Evolutionary conservation across 2,113 vertebrate genomes (phyloP).

Genomic region (Stegastes partitus): DNA sequence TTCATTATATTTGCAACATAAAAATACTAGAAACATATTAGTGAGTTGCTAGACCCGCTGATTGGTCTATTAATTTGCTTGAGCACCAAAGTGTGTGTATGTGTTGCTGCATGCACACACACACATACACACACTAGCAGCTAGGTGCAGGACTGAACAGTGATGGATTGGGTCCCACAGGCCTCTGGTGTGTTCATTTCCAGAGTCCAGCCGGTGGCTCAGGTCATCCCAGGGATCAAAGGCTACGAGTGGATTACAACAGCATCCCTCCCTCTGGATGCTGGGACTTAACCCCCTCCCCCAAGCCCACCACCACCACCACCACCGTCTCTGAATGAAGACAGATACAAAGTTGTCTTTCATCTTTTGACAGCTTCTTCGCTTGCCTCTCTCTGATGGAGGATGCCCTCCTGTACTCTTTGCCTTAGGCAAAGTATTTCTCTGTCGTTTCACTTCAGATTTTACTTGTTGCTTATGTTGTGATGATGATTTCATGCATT

Average conservation of each 20-base stretch:
- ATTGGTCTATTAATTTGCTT: slow-evolving; percentile 16
- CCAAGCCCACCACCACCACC: neutral
- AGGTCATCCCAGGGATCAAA: slow-evolving; percentile 79
- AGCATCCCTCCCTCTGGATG: slow-evolving; percentile 63
- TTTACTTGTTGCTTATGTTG: slow-evolving; percentile 20
- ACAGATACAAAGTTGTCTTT: slow-evolving; percentile 54
- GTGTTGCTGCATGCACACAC: neutral
- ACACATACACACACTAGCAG: slow-evolving; percentile 26
- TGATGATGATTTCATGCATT: slow-evolving; percentile 15
- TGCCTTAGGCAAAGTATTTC: slow-evolving; percentile 56
- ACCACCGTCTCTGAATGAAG: slow-evolving; percentile 41
- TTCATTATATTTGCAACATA: neutral
- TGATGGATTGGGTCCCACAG: slow-evolving; percentile 74
- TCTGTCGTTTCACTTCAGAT: slow-evolving; percentile 48
- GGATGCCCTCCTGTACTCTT: slow-evolving; percentile 38
- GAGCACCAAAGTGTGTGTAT: neutral
- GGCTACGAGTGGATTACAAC: slow-evolving; percentile 69
- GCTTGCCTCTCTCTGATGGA: slow-evolving; percentile 50
- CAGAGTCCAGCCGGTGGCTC: slow-evolving; percentile 61
- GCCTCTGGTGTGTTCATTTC: slow-evolving; percentile 75
- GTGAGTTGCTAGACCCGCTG: neutral
- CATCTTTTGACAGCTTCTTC: slow-evolving; percentile 59
- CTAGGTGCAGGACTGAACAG: slow-evolving; percentile 40
- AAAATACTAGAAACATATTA: neutral
- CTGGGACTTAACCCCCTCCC: slow-evolving; percentile 45